Base-by-base conservation (phyloP, 2,113 vertebrate species). In the Fregetta grallaria region DNA sequence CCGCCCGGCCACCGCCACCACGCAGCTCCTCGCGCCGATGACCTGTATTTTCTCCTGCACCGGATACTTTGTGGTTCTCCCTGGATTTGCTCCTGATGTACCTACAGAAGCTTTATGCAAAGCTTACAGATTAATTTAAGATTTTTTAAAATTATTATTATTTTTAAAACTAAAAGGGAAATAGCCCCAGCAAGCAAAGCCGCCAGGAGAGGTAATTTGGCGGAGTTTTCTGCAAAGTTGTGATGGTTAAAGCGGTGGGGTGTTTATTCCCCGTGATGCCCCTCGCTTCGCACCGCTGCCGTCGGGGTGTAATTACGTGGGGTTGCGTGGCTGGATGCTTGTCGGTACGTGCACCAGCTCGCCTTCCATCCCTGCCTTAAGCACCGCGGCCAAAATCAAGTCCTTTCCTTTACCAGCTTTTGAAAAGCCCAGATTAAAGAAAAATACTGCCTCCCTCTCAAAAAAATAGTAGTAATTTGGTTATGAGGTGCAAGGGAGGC, bases 1-100 rank as follows among this genome's bases (percentile, higher is more conserved):
- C n/a, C 17, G 11, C 40, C 29, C 3, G 0, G 56, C 25, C 79
- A 56, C 32, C 2, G 21, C 50, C 2, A 3, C 7, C 1, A 4
- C 15, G 79, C 68, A 62, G 50, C 61, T 63, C 74, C 88, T 86
- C 7, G 1, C 56, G 86, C 75, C 13, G 1, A 55, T 5, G 5
- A 84, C 18, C 40, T 40, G 20, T 4, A 10, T 45, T 76, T 75
- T 47, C 23, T 67, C 78, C 49, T 66, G 38, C 52, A 50, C 38
- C 5, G 3, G 3, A 76, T 55, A 30, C 32, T 58, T 2, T 0
- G 6, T 1, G 3, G 10, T 56, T 93, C 76, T 75, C 61, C 22
- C 15, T 19, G 36, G 79, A 86, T 19, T 36, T 66, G 29, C 81
- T 86, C 74, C 87, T 79, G 32, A 42, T 32, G 67, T 18, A 73